phyloP scores from a whole-genome alignment of 2,888 invertebrate species.

The Caenorhabditis wallacei region DNA sequence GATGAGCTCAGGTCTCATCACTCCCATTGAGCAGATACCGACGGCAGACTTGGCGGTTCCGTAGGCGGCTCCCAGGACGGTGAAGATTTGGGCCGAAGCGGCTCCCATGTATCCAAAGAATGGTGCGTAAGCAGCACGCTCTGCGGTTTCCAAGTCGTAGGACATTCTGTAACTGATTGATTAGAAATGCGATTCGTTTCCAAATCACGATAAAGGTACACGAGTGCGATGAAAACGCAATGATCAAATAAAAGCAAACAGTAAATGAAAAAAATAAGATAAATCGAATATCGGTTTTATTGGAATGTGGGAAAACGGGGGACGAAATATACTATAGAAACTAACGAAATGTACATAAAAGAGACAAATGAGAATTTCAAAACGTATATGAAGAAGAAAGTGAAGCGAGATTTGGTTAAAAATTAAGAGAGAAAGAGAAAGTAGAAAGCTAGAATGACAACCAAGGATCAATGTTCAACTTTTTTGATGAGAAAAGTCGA shows the following conservation, averaged over 20 bases:
- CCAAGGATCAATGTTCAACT: not conserved
- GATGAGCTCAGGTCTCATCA: conserved; percentile 99
- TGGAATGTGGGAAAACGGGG: conserved; percentile 45
- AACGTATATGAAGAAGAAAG: not conserved
- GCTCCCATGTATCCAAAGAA: conserved; percentile 82
- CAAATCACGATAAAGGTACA: conserved; percentile 34
- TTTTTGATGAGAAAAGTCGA: conserved; percentile 2
- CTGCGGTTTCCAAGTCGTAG: conserved; percentile 79
- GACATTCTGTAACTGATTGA: conserved; percentile 63
- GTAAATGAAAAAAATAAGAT: not conserved
- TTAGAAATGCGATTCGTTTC: conserved; percentile 22
- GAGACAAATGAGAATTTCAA: conserved; percentile 3
- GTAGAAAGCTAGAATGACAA: conserved; percentile 16
- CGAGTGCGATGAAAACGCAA: conserved; percentile 49
- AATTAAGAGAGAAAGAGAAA: conserved; percentile 6
- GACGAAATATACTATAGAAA: conserved; percentile 22
- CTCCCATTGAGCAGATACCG: conserved; percentile 99
- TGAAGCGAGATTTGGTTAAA: conserved; percentile 2
- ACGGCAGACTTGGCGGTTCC: conserved; percentile 99
- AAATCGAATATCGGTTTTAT: conserved; percentile 56
- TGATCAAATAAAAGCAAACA: conserved; percentile 12
- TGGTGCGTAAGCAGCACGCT: conserved; percentile 79
- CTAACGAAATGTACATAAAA: conserved; percentile 59
- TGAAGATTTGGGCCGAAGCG: conserved; percentile 82
- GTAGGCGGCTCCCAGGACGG: conserved; percentile 81